Base-by-base conservation (phyloP, 2,888 invertebrate genomes). In the Catocala fraxini region DNA sequence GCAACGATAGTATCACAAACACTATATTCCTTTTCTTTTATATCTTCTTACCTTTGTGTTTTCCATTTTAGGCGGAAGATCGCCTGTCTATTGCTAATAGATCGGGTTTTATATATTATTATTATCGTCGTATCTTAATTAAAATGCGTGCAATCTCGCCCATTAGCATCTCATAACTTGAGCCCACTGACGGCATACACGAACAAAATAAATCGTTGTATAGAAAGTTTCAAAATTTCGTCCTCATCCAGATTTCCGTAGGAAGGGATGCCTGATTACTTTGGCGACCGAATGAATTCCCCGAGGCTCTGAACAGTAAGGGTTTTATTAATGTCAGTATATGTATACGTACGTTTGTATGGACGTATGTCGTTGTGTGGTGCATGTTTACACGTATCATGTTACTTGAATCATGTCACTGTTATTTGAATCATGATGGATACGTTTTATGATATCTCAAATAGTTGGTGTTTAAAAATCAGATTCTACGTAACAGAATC, bases 191-290 rank as follows among this genome's bases (percentile, higher is more conserved):
- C 63, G 56, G 51, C 60, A 59, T 56, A 66, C 59, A 67, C 63
- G 63, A 69, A 71, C 59, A 63, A 66, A 77, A 75, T 75, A 75
- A 75, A 77, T 68, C 64, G 70, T 59, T 56, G 69, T 59, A 70
- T 65, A 55, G 70, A 75, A 77, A 75, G 75, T 72, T 75, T 75
- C 75, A 75, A 75, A 62, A 73, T 78, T 75, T 73, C 65, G 70
- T 71, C 59, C 73, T 64, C 73, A 69, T 73, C 59, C 76, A 73
- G 76, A 78, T 76, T 71, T 73, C 60, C 56, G 75, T 47, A 43
- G 71, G 59, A 59, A 59, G 70, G 75, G 75, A 63, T 55, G 56
- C 68, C 54, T 78, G 76, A 77, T 78, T 77, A 75, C 76, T 68
- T 73, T 71, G 78, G 78, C 67, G 65, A 70, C 74, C 65, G 62